phyloP scores from a whole-genome alignment of 1,140 invertebrate genomes.

The Listronotus bonariensis region DNA sequence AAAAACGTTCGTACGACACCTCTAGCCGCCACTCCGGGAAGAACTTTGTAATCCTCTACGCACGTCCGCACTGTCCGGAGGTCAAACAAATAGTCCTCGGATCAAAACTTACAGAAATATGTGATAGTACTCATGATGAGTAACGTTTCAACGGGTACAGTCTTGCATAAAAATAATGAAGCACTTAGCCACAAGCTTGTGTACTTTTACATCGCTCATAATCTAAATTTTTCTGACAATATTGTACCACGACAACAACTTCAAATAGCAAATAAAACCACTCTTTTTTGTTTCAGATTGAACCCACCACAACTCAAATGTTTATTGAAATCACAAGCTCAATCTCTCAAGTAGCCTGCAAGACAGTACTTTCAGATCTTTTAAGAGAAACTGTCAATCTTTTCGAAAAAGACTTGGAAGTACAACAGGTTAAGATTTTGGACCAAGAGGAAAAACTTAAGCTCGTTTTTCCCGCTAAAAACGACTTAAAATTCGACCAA shows the following conservation, averaged over 20 bases:
- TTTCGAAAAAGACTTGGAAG: conserved; percentile 58
- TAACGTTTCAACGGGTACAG: no score
- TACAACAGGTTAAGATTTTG: conserved; percentile 73
- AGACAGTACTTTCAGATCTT: conserved; percentile 70
- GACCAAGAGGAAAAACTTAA: conserved; percentile 72
- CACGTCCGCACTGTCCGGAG: no score
- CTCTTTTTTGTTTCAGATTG: conserved; percentile 59
- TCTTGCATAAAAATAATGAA: no score
- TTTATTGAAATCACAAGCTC: conserved; percentile 80
- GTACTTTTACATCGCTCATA: no score
- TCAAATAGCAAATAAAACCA: neutral
- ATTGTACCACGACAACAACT: neutral
- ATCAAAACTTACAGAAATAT: no score
- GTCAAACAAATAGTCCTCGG: no score
- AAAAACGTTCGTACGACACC: no score
- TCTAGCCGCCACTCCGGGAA: no score
- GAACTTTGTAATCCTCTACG: no score
- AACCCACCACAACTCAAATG: conserved; percentile 66
- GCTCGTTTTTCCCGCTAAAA: conserved; percentile 76
- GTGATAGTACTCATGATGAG: no score
- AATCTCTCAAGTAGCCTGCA: conserved; percentile 67
- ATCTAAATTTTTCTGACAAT: no score
- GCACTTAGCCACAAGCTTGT: no score
- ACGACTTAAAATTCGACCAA: conserved; percentile 66
- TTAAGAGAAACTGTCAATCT: conserved; percentile 66